phyloP scores from a whole-genome alignment of 2,113 vertebrate genomes.

The Mesembrinibis cayennensis region DNA sequence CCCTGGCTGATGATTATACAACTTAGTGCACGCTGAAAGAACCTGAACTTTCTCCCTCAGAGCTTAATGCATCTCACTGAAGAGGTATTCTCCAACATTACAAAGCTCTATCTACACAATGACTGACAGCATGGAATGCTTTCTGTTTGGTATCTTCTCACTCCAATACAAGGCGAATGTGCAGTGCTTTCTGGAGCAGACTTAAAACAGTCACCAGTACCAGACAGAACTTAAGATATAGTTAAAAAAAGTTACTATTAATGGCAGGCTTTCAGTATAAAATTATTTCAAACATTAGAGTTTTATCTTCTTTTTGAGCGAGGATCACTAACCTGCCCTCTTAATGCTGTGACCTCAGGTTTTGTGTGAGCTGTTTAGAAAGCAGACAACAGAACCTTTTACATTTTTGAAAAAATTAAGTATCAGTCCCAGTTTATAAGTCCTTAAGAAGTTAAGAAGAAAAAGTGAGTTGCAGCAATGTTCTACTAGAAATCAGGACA shows the following conservation, averaged over 20 bases:
- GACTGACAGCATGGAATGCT: neutral
- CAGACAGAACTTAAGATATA: neutral
- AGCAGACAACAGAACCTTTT: neutral
- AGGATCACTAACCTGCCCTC: neutral
- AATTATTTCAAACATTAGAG: neutral
- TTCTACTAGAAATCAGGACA: neutral
- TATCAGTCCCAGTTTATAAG: neutral
- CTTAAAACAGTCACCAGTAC: neutral
- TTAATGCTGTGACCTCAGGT: neutral
- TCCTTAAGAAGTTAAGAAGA: neutral
- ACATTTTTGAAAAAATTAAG: neutral
- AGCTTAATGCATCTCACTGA: neutral
- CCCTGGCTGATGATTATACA: neutral
- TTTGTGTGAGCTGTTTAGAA: neutral
- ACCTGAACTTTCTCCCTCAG: neutral
- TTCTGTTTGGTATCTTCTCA: neutral
- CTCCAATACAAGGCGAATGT: neutral
- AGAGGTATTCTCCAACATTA: neutral
- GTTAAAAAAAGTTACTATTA: neutral
- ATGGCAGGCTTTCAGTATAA: neutral
- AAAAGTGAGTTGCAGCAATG: neutral
- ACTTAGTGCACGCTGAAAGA: neutral
- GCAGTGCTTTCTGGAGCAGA: neutral
- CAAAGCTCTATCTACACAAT: neutral
- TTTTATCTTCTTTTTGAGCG: neutral